Base-by-base conservation (phyloP, 2,888 invertebrate species). In the Diadromus collaris region DNA sequence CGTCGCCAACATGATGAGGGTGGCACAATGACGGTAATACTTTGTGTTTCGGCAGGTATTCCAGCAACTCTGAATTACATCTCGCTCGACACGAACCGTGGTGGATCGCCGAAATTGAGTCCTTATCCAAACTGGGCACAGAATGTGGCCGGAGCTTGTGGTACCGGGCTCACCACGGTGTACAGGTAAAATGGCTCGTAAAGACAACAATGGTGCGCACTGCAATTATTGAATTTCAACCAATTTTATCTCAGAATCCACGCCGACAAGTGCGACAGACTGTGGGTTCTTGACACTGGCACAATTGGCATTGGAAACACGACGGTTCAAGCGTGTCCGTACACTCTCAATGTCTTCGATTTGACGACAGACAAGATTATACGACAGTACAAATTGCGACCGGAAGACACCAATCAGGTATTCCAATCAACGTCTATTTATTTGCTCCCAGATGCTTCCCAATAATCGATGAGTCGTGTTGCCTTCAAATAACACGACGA, bases 281-380 rank as follows among this genome's bases (percentile, higher is more conserved):
- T 97, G 0, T 97, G 97, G 97, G 96, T 96, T 0, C 90, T 97
- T 70, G 97, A 97, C 86, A 95, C 95, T 19, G 97, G 97, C 72
- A 96, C 96, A 54, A 94, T 95, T 85, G 96, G 96, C 77, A 96
- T 96, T 83, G 96, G 91, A 32, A 94, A 95, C 84, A 95, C 94
- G 4, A 95, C 95, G 1, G 94, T 94, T 73, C 95, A 96, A 86
- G 93, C 95, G 1, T 96, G 96, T 86, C 96, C 96, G 0, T 96
- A 96, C 88, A 93, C 96, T 1, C 90, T 97, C 7, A 95, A 96
- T 87, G 93, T 97, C 0, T 96, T 94, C 86, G 96, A 97, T 88
- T 91, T 97, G 83, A 92, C 93, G 76, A 96, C 96, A 0, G 95
- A 96, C 86, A 93, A 92, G 63, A 92, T 95, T 41, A 92, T 97